Base-by-base conservation (phyloP, 2,888 invertebrate species). In the Temnothorax unifasciatus region DNA sequence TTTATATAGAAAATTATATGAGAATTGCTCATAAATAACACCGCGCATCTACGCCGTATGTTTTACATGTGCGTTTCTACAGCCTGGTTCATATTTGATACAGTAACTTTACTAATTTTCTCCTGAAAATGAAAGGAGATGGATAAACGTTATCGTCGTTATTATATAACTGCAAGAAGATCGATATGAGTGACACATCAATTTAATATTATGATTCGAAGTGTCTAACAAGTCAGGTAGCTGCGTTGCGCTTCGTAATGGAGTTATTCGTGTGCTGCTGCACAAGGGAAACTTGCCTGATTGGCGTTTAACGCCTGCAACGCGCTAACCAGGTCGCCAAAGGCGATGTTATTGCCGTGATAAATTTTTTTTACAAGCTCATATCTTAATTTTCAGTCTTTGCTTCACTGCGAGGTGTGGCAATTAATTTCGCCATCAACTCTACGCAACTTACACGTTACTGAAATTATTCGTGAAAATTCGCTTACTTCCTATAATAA, bases 131-230 rank as follows among this genome's bases (percentile, higher is more conserved):
- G 66, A 68, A 77, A 54, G 77, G 66, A 52, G 69, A 61, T 54
- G 38, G 38, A 69, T 71, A 34, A 47, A 41, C 34, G 34, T 59
- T 47, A 59, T 47, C 44, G 44, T 44, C 34, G 44, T 69, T 69
- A 69, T 69, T 69, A 47, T 69, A 59, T 59, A 59, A 81, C 21
- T 47, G 25, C 38, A 71, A 38, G 59, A 69, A 71, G 71, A 21
- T 81, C 59, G 69, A 81, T 81, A 69, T 59, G 59, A 81, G 47
- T 81, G 79, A 69, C 79, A 81, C 79, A 81, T 81, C 79, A 81
- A 71, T 81, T 81, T 81, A 81, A 81, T 81, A 71, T 81, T 81
- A 81, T 81, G 79, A 71, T 81, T 81, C 79, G 3, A 81, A 81
- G 79, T 81, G 79, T 81, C 79, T 81, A 81, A 81, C 79, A 81